Evolutionary conservation across 2,113 vertebrate genomes (phyloP), one percentile per base, ranked within the genome.

Genomic region (Platycercus adscitus): DNA sequence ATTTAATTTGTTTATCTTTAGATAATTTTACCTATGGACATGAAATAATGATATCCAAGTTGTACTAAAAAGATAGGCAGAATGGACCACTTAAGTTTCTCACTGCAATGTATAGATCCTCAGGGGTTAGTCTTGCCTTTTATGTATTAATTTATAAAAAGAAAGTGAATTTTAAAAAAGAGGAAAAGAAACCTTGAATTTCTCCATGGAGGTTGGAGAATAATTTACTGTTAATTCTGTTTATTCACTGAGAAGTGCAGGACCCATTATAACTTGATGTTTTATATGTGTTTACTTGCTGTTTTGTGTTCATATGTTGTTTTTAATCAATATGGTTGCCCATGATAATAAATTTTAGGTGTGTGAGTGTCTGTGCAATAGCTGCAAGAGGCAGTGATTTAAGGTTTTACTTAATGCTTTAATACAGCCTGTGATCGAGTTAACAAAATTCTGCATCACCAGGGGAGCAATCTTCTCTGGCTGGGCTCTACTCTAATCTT

Each of bases 341-440:
- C 20, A 50, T 58, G 55, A 4, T 35, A 71, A 84, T 68, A 81
- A 25, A 28, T 71, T 81, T 70, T 47, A 77, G 53, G 50, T 52
- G 39, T 35, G 6, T 69, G 39, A 43, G 18, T 77, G 16, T 81
- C 70, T 23, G 1, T 66, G 25, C 37, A n/a, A 89, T 78, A 89
- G 50, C 77, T 89, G 81, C 75, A 91, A 66, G 20, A 79, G 60
- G 39, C 24, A 81, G 14, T 73, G 72, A 89, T 88, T 95, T 91
- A 58, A 86, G 46, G 37, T 86, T 92, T 69, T 91, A 66, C 86
- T 94, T 93, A 86, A 69, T 91, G 50, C 85, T 87, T 91, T 95
- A 94, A 90, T 94, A 90, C 81, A 96, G 55, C n/a, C 66, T 37
- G 71, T 95, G 83, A 88, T 93, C 86, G 81, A 91, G 33, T 91